Conservation (phyloP, 2,888 invertebrate species). For the Troides aeacus region DNA sequence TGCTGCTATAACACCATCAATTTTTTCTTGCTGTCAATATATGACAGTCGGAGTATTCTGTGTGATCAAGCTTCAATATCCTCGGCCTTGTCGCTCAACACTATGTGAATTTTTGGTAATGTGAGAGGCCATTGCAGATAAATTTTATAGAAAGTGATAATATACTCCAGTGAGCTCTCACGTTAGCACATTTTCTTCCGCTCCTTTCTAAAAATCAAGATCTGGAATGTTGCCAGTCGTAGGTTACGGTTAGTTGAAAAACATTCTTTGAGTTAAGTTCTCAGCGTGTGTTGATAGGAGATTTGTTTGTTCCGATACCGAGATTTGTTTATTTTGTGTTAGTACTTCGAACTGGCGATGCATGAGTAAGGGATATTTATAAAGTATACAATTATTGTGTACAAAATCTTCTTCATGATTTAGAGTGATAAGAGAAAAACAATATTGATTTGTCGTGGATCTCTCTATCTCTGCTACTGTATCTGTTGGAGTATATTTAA, state of each 20-base stretch:
- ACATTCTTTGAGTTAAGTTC: slow-evolving; percentile 2
- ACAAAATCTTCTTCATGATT: too few species aligned
- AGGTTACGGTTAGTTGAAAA: slow-evolving; percentile 7
- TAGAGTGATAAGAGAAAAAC: too few species aligned
- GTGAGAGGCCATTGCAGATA: background rate
- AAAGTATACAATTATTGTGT: too few species aligned
- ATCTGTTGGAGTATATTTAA: too few species aligned
- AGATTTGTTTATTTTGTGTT: background rate
- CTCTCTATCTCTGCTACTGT: too few species aligned
- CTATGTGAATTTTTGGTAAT: background rate
- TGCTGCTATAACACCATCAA: too few species aligned
- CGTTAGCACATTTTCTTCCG: slow-evolving; percentile 12
- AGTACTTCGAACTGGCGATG: background rate
- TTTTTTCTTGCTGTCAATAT: too few species aligned
- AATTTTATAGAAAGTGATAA: slow-evolving; percentile 8
- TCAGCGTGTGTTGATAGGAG: background rate
- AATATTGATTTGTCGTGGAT: too few species aligned
- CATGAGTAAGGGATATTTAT: background rate
- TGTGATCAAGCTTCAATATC: too few species aligned
- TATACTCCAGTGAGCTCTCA: background rate
- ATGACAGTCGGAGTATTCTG: too few species aligned
- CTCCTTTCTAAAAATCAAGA: slow-evolving; percentile 13
- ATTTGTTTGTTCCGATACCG: background rate
- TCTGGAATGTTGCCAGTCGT: slow-evolving; percentile 9
- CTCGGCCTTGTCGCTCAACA: too few species aligned